A percentile compares a stretch with the other conserved stretches of the same genome.
Evolutionary conservation across 1,140 invertebrate species (phyloP).

Genomic region (Zelostemma sp.): DNA sequence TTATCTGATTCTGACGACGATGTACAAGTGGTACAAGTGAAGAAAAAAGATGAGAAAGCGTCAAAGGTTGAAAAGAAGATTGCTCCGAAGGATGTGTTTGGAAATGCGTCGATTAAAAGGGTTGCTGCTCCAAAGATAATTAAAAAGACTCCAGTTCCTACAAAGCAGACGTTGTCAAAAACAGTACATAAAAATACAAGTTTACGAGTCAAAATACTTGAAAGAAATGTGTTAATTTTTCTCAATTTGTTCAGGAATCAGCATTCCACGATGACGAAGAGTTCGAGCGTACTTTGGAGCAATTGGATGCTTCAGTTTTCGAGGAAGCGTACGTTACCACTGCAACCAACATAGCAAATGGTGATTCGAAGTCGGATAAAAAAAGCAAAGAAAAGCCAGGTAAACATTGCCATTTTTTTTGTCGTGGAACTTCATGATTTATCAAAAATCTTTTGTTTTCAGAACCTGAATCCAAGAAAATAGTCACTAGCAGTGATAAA

Average conservation of each 20-base stretch:
- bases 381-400: conserved; percentile 1
- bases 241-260: conserved; percentile 60
- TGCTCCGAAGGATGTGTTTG: conserved; percentile 60
- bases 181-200: conserved; percentile 40
- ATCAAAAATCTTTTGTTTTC: background rate
- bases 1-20: conserved; percentile 65
- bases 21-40: too few species aligned
- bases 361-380: conserved; percentile 7
- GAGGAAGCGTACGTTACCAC: conserved; percentile 41
- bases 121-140: conserved; percentile 29
- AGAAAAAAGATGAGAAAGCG: conserved; percentile 19
- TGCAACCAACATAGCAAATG: background rate
- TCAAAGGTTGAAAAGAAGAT: conserved; percentile 37
- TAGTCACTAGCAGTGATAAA: background rate
- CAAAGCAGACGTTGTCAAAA: conserved; percentile 50
- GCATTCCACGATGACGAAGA: conserved; percentile 77
- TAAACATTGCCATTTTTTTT: too few species aligned
- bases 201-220: conserved; percentile 33
- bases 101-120: conserved; percentile 61
- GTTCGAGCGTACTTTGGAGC: conserved; percentile 76
- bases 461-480: background rate
- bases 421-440: too few species aligned
- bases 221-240: conserved; percentile 17
- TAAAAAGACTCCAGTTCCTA: conserved; percentile 28
- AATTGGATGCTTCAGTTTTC: conserved; percentile 70